phyloP scores from a whole-genome alignment of 2,113 vertebrate species.

The Hirundichthys speculiger region DNA sequence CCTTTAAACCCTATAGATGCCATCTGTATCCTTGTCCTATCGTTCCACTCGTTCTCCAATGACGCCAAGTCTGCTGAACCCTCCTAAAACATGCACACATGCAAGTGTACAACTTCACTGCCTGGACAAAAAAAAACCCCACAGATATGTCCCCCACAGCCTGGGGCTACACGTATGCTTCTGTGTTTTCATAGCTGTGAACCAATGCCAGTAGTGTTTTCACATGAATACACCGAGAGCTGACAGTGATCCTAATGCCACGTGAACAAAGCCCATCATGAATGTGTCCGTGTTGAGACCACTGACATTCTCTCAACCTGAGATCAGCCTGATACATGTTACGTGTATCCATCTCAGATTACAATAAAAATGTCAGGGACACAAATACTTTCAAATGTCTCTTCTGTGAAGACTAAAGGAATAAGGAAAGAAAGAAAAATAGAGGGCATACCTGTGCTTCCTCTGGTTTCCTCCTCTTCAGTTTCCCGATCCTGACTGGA shows the following conservation, averaged over 20 bases:
- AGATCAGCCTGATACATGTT: neutral
- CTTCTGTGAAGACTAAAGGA: no score
- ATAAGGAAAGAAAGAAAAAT: no score
- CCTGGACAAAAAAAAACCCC: slow-evolving; percentile 19
- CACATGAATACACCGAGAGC: slow-evolving; percentile 55
- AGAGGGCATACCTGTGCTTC: slow-evolving; percentile 59
- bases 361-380: slow-evolving; percentile 36
- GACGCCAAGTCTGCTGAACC: slow-evolving; percentile 86
- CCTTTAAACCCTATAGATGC: slow-evolving; percentile 93
- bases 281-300: neutral
- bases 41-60: slow-evolving; percentile 92
- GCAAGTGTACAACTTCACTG: slow-evolving; percentile 16
- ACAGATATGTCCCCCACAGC: slow-evolving; percentile 27
- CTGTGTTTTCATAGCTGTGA: slow-evolving; percentile 58
- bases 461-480: slow-evolving; percentile 75
- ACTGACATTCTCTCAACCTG: slow-evolving; percentile 4
- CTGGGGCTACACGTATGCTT: slow-evolving; percentile 34
- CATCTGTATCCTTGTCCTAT: slow-evolving; percentile 93
- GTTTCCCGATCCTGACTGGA: slow-evolving; percentile 73
- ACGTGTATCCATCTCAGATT: slow-evolving; percentile 2
- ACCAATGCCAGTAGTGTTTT: slow-evolving; percentile 31
- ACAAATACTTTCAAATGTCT: slow-evolving; percentile 11
- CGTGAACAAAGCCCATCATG: slow-evolving; percentile 44
- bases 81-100: slow-evolving; percentile 78
- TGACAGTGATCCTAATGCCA: slow-evolving; percentile 63